A percentile compares a stretch with the other conserved stretches of the same genome.
phyloP scores from a whole-genome alignment of 1,140 invertebrate species.

The Heterodera carotae region DNA sequence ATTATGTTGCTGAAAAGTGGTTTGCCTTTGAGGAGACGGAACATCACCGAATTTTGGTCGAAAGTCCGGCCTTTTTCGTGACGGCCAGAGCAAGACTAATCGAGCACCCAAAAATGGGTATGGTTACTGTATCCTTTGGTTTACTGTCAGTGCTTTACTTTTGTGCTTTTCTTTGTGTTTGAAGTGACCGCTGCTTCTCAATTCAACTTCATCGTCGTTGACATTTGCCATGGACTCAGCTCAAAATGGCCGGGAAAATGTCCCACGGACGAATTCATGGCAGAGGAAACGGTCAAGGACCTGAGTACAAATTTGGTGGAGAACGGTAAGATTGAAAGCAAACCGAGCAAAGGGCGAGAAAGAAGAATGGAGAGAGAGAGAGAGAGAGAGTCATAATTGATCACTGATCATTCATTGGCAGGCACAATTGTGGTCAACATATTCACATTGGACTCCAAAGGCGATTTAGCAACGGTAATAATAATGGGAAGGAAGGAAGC shows the following conservation, averaged over 20 bases:
- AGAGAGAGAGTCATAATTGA: not conserved
- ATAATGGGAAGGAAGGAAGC: too few species aligned
- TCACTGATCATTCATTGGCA: not conserved
- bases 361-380: not conserved
- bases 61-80: slow-evolving; percentile 26
- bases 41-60: slow-evolving; percentile 14
- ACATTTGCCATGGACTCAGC: slow-evolving; percentile 21
- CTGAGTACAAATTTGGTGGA: slow-evolving; percentile 15
- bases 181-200: not conserved
- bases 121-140: not conserved
- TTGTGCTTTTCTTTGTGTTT: not conserved
- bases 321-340: slow-evolving; percentile 5
- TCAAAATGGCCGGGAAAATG: not conserved
- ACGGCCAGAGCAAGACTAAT: slow-evolving; percentile 13
- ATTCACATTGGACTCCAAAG: slow-evolving; percentile 17
- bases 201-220: slow-evolving; percentile 21
- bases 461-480: slow-evolving; percentile 5
- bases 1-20: slow-evolving; percentile 20
- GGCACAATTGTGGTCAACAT: slow-evolving; percentile 23
- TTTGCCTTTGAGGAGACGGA: slow-evolving; percentile 20
- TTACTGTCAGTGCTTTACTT: not conserved
- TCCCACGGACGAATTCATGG: slow-evolving; percentile 4
- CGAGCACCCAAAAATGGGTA: slow-evolving; percentile 6
- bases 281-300: slow-evolving; percentile 9
- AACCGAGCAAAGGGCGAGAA: too few species aligned